A percentile compares a stretch with the other conserved stretches of the same genome.
Evolutionary conservation across 2,888 invertebrate species (phyloP).

Genomic region (Brassicogethes aeneus): DNA sequence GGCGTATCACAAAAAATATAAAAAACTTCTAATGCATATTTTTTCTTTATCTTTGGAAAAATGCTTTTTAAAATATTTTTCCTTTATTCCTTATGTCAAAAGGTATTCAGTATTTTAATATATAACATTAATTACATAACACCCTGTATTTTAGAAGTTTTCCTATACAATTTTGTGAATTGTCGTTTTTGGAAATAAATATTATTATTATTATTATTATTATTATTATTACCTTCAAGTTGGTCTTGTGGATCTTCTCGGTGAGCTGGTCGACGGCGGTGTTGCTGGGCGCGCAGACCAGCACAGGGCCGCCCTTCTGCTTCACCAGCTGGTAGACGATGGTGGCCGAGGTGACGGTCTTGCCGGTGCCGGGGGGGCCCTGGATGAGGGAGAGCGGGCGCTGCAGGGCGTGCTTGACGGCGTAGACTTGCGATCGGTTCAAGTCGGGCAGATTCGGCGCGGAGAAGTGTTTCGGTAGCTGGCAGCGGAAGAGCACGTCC

Average conservation of each 20-base stretch:
- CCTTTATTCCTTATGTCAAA: no score
- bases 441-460: constrained; percentile 96
- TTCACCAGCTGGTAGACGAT: constrained; percentile 97
- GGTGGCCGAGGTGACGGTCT: constrained; percentile 98
- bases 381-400: constrained; percentile 94
- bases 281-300: constrained; percentile 98
- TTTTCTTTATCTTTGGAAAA: no score
- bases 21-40: no score
- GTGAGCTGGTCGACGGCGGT: constrained; percentile 99
- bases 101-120: no score
- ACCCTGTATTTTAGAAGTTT: no score
- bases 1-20: no score
- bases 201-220: no score
- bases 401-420: constrained; percentile 96
- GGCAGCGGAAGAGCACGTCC: constrained; percentile 84
- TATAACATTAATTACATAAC: no score
- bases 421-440: constrained; percentile 96
- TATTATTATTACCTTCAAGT: no score
- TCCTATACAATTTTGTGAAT: no score
- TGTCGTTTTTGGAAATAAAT: no score
- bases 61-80: no score
- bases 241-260: constrained; percentile 96
- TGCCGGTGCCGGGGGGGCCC: constrained; percentile 95
- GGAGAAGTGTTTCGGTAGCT: constrained; percentile 92
- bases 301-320: constrained; percentile 86